Evolutionary conservation across 2,113 vertebrate genomes (phyloP).

Genomic region (Mugil cephalus): DNA sequence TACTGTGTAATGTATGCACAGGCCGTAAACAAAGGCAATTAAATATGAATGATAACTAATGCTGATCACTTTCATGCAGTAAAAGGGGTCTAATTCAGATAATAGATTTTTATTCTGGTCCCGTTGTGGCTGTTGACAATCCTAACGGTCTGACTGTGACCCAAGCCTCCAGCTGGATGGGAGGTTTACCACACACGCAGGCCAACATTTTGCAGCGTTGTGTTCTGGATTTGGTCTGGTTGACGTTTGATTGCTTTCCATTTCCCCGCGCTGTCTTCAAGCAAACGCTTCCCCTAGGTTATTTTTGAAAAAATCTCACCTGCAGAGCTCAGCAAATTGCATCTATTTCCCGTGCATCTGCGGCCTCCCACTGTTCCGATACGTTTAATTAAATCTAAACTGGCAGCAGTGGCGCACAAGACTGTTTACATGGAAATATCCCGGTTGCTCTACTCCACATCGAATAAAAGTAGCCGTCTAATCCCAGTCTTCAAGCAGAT

Average conservation of each 20-base stretch:
- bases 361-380: slow-evolving; percentile 3
- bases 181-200: slow-evolving; percentile 4
- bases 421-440: slow-evolving; percentile 2
- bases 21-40: slow-evolving; percentile 38
- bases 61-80: slow-evolving; percentile 29
- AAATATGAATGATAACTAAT: slow-evolving; percentile 58
- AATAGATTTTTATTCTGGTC: slow-evolving; percentile 46
- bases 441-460: not conserved
- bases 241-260: slow-evolving; percentile 10
- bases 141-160: slow-evolving; percentile 26
- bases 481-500: not conserved
- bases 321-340: not conserved
- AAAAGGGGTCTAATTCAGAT: slow-evolving; percentile 48
- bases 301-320: not conserved
- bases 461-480: not conserved
- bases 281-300: not conserved
- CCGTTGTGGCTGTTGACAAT: slow-evolving; percentile 20
- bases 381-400: slow-evolving; percentile 22
- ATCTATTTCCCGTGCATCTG: not conserved
- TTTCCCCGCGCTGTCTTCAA: not conserved
- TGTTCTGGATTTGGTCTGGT: slow-evolving; percentile 6
- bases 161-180: slow-evolving; percentile 36
- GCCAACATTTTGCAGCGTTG: slow-evolving; percentile 10
- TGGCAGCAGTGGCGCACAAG: slow-evolving; percentile 1
- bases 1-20: slow-evolving; percentile 30